Conservation (phyloP, 2,113 vertebrate species). For the Pyxicephalus adspersus region DNA sequence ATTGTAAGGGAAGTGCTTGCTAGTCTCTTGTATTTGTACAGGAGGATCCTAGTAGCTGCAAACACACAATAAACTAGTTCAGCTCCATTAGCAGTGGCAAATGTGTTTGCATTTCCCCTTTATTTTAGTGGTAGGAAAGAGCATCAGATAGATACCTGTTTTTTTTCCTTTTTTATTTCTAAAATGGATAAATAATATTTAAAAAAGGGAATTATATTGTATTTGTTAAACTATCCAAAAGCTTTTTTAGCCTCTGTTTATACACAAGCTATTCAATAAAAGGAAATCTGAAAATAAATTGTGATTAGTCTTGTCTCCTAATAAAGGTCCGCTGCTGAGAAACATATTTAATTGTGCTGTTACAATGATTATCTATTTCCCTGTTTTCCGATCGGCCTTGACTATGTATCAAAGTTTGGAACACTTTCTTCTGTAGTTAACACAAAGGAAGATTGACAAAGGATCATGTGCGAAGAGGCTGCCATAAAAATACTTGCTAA, state of each 20-base stretch:
- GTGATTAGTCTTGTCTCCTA: neutral
- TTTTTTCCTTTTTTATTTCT: constrained; percentile 56
- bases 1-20: neutral
- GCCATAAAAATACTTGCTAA: too few relatives aligned
- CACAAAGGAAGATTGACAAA: too few relatives aligned
- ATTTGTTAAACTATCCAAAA: constrained; percentile 60
- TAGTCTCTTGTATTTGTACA: neutral
- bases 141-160: neutral
- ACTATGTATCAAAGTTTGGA: too few relatives aligned
- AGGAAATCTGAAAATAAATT: constrained; percentile 43
- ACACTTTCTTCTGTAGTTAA: too few relatives aligned
- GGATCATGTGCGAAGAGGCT: too few relatives aligned
- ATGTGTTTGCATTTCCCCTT: neutral
- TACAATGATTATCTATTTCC: too few relatives aligned
- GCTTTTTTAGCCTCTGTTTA: constrained; percentile 75
- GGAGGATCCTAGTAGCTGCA: constrained; percentile 45
- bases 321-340: too few relatives aligned
- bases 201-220: constrained; percentile 67
- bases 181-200: constrained; percentile 61
- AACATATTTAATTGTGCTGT: too few relatives aligned
- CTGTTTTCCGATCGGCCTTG: too few relatives aligned
- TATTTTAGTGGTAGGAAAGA: constrained; percentile 15
- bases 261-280: constrained; percentile 77
- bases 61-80: neutral
- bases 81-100: neutral